phyloP scores from a whole-genome alignment of 2,888 invertebrate species.

The Heliconius cydno region DNA sequence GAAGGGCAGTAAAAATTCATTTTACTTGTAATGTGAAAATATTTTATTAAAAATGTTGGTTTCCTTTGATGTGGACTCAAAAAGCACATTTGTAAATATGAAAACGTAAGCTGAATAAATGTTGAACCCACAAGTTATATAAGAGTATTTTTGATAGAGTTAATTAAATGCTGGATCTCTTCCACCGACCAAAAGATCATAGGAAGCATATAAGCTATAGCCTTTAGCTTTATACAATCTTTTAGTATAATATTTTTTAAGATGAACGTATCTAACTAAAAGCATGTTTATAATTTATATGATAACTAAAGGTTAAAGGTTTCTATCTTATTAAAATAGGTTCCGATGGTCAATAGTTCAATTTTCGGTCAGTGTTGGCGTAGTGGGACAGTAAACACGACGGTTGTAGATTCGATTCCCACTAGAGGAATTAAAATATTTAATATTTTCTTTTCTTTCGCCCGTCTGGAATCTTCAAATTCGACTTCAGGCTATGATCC shows the following conservation, averaged over 20 bases:
- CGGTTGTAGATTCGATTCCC: too few species aligned
- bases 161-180: background rate
- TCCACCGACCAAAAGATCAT: background rate
- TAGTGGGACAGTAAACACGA: too few species aligned
- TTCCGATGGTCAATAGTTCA: too few species aligned
- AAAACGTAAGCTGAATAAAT: background rate
- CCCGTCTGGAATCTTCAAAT: too few species aligned
- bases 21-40: constrained; percentile 25
- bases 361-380: too few species aligned
- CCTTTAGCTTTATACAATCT: too few species aligned
- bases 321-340: too few species aligned
- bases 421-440: too few species aligned
- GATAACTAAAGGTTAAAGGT: background rate
- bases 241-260: too few species aligned
- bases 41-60: constrained; percentile 35
- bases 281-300: background rate
- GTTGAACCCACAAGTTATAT: background rate
- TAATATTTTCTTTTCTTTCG: too few species aligned
- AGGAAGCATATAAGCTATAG: background rate
- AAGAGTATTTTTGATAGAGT: background rate
- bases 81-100: background rate
- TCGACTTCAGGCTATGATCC: too few species aligned
- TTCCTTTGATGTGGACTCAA: constrained; percentile 29
- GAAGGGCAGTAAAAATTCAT: constrained; percentile 22
- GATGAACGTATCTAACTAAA: background rate